Evolutionary conservation across 2,797 vertebrate species (phyloP).

Genomic region (Strix occidentalis): DNA sequence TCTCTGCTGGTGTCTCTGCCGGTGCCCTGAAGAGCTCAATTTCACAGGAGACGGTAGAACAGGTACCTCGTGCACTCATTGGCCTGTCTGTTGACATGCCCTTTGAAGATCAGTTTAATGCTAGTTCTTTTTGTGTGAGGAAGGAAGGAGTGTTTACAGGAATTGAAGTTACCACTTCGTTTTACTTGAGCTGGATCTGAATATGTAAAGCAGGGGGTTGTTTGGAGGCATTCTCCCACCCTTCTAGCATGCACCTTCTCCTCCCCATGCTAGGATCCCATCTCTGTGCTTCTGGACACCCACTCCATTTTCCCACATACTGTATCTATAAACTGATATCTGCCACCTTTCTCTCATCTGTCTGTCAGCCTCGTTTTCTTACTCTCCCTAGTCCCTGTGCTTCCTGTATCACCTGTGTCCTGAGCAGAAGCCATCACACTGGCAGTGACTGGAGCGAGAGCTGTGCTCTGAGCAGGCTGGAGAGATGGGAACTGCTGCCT

Average conservation of each 20-base stretch:
- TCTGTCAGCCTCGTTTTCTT: neutral
- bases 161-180: neutral
- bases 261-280: neutral
- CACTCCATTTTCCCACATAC: neutral
- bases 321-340: neutral
- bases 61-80: neutral
- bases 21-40: neutral
- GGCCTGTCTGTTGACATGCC: neutral
- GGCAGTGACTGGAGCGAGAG: neutral
- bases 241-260: neutral
- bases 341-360: neutral
- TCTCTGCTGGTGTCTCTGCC: neutral
- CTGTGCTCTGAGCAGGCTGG: neutral
- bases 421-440: neutral
- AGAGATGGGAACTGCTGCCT: neutral
- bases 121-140: neutral
- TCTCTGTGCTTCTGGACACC: neutral
- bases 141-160: neutral
- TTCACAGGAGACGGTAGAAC: neutral
- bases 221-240: neutral
- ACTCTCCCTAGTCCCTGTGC: neutral
- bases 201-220: neutral
- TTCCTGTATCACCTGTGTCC: neutral
- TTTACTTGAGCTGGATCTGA: neutral
- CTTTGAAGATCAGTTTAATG: neutral